These are phyloP conservation scores for Pandemis corylana DNA, from an alignment of 2,888 invertebrate species.

Conservation along the genomic window DNA sequence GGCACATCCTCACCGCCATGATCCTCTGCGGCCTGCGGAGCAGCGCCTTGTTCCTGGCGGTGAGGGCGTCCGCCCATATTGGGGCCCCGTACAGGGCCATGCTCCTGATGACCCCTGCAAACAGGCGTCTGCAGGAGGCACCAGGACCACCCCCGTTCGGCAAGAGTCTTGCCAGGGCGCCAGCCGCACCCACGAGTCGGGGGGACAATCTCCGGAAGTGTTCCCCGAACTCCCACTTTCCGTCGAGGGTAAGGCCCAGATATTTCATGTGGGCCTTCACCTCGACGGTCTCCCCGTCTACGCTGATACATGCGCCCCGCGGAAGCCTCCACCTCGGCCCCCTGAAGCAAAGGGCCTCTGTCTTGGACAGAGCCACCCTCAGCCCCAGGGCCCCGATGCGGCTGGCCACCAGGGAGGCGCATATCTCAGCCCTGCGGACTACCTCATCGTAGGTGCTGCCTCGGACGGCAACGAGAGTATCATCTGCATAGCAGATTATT, in stretches of 20 bases:
- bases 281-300: not conserved
- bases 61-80: not conserved
- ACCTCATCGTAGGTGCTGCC: not conserved
- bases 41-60: not conserved
- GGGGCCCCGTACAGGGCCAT: slow-evolving; percentile 1
- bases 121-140: not conserved
- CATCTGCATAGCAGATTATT: too few relatives aligned
- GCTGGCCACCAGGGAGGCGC: not conserved
- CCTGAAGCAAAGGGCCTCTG: not conserved
- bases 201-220: not conserved
- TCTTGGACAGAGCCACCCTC: not conserved
- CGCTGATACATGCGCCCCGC: not conserved
- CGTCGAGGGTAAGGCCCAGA: not conserved
- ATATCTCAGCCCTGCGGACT: not conserved
- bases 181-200: not conserved
- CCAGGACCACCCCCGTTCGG: not conserved
- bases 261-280: not conserved
- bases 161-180: too few relatives aligned
- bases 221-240: not conserved
- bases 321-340: not conserved
- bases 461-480: not conserved
- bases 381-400: not conserved
- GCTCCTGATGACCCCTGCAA: not conserved
- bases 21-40: not conserved
- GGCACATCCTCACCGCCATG: not conserved